phyloP scores from a whole-genome alignment of 2,113 vertebrate species.

The Laterallus jamaicensis region DNA sequence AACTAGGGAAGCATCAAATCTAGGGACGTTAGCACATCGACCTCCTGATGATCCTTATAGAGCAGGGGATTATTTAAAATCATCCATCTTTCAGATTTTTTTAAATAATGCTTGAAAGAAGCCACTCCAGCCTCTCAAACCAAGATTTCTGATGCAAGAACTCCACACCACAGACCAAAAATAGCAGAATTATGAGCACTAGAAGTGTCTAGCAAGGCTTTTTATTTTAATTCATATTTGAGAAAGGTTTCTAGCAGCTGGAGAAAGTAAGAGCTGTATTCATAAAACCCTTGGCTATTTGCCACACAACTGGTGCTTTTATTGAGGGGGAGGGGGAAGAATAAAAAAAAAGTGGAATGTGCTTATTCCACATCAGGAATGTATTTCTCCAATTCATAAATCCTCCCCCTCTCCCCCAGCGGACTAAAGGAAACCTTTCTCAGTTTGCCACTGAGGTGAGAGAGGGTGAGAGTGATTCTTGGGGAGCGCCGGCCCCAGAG shows the following conservation, averaged over 20 bases:
- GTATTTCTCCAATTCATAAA: conserved; percentile 68
- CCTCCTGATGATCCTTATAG: not conserved
- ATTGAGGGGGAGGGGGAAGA: conserved; percentile 6
- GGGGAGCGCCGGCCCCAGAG: not conserved
- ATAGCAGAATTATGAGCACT: conserved; percentile 58
- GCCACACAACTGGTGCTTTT: conserved; percentile 73
- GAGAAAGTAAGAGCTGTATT: conserved; percentile 73
- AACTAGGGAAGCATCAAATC: not conserved
- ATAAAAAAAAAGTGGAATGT: not conserved
- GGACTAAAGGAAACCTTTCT: conserved; percentile 56
- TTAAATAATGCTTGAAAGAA: conserved; percentile 42
- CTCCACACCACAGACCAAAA: conserved; percentile 21
- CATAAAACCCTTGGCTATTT: conserved; percentile 73
- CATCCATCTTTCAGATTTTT: not conserved
- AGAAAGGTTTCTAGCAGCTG: conserved; percentile 72
- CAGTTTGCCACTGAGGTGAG: conserved; percentile 7
- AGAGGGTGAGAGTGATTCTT: not conserved
- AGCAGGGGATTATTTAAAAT: not conserved
- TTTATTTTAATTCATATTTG: conserved; percentile 77
- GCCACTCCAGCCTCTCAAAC: conserved; percentile 39
- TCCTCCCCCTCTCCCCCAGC: conserved; percentile 21
- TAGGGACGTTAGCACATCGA: not conserved
- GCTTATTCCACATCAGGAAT: conserved; percentile 65
- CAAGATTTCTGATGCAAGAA: conserved; percentile 43
- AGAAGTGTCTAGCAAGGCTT: conserved; percentile 58